phyloP scores from a whole-genome alignment of 2,888 invertebrate genomes.

The Sphinx pinastri region DNA sequence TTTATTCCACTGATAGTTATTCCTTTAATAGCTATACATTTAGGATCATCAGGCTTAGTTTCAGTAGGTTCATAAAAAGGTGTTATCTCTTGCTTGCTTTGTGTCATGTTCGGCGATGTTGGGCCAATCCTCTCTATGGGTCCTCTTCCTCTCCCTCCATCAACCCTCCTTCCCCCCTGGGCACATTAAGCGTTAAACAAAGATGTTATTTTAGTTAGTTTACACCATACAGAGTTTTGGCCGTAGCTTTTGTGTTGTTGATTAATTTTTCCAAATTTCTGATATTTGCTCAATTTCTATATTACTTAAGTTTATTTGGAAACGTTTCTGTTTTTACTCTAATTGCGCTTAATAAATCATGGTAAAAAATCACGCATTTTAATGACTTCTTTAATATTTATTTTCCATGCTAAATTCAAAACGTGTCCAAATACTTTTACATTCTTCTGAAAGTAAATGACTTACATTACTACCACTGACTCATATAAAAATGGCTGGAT shows the following conservation, averaged over 20 bases:
- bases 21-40: not conserved
- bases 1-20: constrained; percentile 10
- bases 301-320: not conserved
- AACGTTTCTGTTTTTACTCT: no score
- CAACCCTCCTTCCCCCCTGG: constrained; percentile 9
- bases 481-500: not conserved
- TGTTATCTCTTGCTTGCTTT: constrained; percentile 60
- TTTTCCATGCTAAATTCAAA: not conserved
- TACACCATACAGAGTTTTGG: constrained; percentile 78
- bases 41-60: not conserved
- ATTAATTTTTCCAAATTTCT: not conserved
- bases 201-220: constrained; percentile 17
- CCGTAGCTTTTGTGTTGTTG: constrained; percentile 67
- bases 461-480: not conserved
- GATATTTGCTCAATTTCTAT: not conserved
- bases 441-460: not conserved
- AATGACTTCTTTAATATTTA: not conserved
- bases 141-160: constrained; percentile 51
- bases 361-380: not conserved
- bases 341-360: not conserved
- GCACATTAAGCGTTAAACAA: constrained; percentile 29
- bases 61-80: constrained; percentile 43
- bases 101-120: constrained; percentile 64
- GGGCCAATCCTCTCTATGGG: constrained; percentile 82
- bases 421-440: not conserved